phyloP scores from a whole-genome alignment of 53 echinoderm and acorn worm species.

The Crossaster papposus region DNA sequence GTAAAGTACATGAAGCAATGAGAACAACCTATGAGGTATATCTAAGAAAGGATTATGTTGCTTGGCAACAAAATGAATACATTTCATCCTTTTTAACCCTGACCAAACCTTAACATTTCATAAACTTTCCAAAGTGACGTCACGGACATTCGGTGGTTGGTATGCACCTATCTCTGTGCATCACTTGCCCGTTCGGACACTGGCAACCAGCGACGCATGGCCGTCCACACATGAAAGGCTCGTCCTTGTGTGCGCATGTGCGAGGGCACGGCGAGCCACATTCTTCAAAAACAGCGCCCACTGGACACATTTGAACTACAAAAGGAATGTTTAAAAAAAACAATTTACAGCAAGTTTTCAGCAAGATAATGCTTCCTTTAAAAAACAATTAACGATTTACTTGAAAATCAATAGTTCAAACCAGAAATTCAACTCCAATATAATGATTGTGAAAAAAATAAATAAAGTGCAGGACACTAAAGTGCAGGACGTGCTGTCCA shows the following conservation, averaged over 20 bases:
- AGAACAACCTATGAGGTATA: too few relatives aligned
- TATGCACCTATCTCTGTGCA: constrained; percentile 84
- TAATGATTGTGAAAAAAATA: background rate
- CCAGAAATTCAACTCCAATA: background rate
- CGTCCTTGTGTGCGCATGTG: constrained; percentile 86
- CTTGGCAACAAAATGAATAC: too few relatives aligned
- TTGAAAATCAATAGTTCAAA: too few relatives aligned
- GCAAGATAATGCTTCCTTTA: background rate
- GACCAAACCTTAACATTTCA: background rate
- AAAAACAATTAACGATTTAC: too few relatives aligned
- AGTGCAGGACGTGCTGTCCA: constrained; percentile 58
- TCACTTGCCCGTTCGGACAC: constrained; percentile 77
- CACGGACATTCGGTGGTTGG: constrained; percentile 69
- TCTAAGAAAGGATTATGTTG: too few relatives aligned
- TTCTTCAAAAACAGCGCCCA: constrained; percentile 80
- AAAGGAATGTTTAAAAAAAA: background rate
- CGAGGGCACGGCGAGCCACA: constrained; percentile 90
- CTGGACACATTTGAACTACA: constrained; percentile 62
- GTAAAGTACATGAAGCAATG: too few relatives aligned
- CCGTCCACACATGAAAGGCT: constrained; percentile 59
- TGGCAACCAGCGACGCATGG: constrained; percentile 86
- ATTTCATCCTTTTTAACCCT: background rate
- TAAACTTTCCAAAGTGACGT: background rate
- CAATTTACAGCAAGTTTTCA: background rate
- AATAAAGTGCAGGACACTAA: constrained; percentile 26